phyloP scores from a whole-genome alignment of 1,140 invertebrate genomes.

The Drosophila quadrilineata region DNA sequence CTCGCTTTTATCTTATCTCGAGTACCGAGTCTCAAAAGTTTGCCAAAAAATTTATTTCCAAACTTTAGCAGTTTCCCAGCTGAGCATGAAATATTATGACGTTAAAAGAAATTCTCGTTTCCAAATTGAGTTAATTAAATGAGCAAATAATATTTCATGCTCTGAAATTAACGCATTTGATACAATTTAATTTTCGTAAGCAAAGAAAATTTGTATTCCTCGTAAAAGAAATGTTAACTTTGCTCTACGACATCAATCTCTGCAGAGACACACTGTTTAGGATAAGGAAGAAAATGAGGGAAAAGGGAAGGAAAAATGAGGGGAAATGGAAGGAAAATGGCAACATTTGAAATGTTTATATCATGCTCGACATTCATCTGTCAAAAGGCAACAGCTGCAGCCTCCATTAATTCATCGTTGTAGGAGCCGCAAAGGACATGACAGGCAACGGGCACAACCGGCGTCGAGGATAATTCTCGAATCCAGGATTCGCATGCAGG shows the following conservation, averaged over 20 bases:
- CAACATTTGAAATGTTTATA: conserved; percentile 60
- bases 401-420: conserved; percentile 29
- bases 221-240: conserved; percentile 7
- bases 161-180: conserved; percentile 13
- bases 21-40: too few species aligned
- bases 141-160: conserved; percentile 12
- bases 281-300: too few species aligned
- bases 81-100: conserved; percentile 12
- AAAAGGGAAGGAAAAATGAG: too few species aligned
- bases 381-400: conserved; percentile 65
- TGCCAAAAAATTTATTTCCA: too few species aligned
- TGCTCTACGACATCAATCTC: too few species aligned
- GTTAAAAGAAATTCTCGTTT: conserved; percentile 14
- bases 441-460: conserved; percentile 21
- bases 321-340: background rate
- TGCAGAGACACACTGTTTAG: too few species aligned
- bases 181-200: conserved; percentile 30
- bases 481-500: conserved; percentile 31
- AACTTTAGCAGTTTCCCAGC: too few species aligned
- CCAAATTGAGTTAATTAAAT: background rate
- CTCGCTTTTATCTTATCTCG: too few species aligned
- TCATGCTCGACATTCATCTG: conserved; percentile 72
- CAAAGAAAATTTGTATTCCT: background rate
- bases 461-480: too few species aligned
- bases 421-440: background rate